These are phyloP conservation scores for Aldabrachelys gigantea DNA, from an alignment of 2,113 vertebrate species.

Conservation along the genomic window DNA sequence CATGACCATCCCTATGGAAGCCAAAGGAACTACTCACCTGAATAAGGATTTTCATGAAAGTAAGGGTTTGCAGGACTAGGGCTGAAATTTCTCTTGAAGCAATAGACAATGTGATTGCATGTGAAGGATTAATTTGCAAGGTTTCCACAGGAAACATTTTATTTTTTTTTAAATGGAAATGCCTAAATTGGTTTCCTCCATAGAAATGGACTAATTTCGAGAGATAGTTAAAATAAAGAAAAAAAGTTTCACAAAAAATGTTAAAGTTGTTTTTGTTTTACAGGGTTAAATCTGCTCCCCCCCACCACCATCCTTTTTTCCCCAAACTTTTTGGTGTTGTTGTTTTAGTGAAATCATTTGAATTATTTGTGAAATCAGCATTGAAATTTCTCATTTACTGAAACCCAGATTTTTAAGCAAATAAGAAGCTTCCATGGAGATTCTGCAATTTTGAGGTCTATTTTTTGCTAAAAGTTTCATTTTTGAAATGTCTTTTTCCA, in stretches of 20 bases:
- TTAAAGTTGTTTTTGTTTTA: neutral
- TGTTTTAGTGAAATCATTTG: neutral
- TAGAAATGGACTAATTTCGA: neutral
- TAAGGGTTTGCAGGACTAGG: slow-evolving; percentile 43
- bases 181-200: neutral
- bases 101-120: slow-evolving; percentile 29
- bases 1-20: neutral
- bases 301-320: neutral
- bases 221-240: neutral
- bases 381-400: neutral
- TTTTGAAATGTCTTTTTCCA: neutral
- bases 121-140: slow-evolving; percentile 47
- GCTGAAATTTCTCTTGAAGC: slow-evolving; percentile 31
- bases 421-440: neutral
- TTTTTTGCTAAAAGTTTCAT: neutral
- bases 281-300: neutral
- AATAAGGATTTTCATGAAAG: slow-evolving; percentile 31
- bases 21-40: slow-evolving; percentile 21
- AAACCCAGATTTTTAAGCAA: neutral
- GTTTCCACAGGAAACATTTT: neutral
- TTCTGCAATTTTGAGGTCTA: neutral
- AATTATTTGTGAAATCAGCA: neutral
- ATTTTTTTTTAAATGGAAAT: no score
- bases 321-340: neutral
- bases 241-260: neutral